These are phyloP conservation scores for Chaitophorus viminalis DNA, from an alignment of 2,888 invertebrate species.

Conservation along the genomic window DNA sequence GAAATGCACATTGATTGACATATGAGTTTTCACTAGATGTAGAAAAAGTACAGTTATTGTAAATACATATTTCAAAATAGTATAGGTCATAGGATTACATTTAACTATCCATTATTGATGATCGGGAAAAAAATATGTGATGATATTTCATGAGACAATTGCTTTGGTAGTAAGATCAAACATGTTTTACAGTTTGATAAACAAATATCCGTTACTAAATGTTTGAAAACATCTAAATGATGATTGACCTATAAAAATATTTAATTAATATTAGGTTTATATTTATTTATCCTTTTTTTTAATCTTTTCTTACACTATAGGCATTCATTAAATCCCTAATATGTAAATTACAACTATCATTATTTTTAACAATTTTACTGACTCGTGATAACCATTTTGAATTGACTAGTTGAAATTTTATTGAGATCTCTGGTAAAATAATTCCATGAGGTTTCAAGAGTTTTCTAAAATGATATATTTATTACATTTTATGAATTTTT, in stretches of 20 bases:
- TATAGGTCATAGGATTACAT: slow-evolving; percentile 71
- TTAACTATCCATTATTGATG: slow-evolving; percentile 68
- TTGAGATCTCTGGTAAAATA: slow-evolving; percentile 70
- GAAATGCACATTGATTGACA: slow-evolving; percentile 70
- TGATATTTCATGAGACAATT: slow-evolving; percentile 31
- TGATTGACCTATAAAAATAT: slow-evolving; percentile 66
- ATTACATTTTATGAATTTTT: slow-evolving; percentile 32
- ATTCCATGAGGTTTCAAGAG: slow-evolving; percentile 69
- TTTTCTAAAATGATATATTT: slow-evolving; percentile 66
- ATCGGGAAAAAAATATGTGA: slow-evolving; percentile 67
- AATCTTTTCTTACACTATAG: slow-evolving; percentile 70
- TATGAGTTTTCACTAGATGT: slow-evolving; percentile 69
- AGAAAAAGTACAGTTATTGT: slow-evolving; percentile 68
- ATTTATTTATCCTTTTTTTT: slow-evolving; percentile 66
- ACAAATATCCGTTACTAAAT: slow-evolving; percentile 13
- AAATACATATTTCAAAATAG: slow-evolving; percentile 71
- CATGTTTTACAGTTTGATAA: slow-evolving; percentile 1
- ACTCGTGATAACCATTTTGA: slow-evolving; percentile 73
- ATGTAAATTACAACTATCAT: slow-evolving; percentile 71
- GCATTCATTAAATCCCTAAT: slow-evolving; percentile 72
- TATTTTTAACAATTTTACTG: slow-evolving; percentile 70
- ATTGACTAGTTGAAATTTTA: slow-evolving; percentile 73
- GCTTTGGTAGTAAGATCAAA: slow-evolving; percentile 1
- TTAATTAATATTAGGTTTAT: slow-evolving; percentile 62
- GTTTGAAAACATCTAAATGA: slow-evolving; percentile 68